Base-by-base conservation (phyloP, 1,140 invertebrate genomes). In the Manduca sexta region DNA sequence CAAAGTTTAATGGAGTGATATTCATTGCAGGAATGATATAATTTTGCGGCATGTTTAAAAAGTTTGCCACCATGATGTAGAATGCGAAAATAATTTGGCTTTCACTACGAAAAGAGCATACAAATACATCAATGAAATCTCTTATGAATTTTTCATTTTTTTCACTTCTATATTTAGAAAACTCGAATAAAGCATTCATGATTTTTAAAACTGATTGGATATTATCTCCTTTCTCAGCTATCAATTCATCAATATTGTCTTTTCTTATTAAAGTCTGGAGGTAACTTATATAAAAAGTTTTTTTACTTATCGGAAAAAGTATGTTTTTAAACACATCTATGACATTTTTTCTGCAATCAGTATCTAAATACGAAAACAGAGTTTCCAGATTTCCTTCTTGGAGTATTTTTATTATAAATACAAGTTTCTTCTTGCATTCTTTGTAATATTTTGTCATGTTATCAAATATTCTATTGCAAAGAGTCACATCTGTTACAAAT, bases 191-290 rank as follows among this genome's bases (percentile, higher is more conserved):
- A 11, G 56, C 34, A 50, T 57, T 64, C 71, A 84, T 75, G 7
- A 84, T 72, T 66, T 80, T 83, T 14, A 80, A 52, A 4, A 84
- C 77, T 0, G 69, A 73, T 52, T 80, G 74, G 42, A 84, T 78
- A 41, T 76, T 83, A 34, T 83, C 79, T 15, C 77, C 73, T 50
- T 74, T 84, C 45, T 83, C 72, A 7, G 64, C 49, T 4, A 81
- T 68, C 4, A 81, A 47, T 26, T 73, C 61, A 53, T 76, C 61
- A 30, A 82, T 56, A 53, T 71, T 78, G 37, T 78, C 77, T 62
- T 76, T 81, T 18, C 71, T 58, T 31, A 84, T 71, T 40, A 83
- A 62, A 35, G 74, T 79, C 47, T 75, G 69, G n/a, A 84, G 47
- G 49, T 67, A 82, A 52, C 60, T 71, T 16, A 65, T 56, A 50